A percentile compares a stretch with the other conserved stretches of the same genome.
Evolutionary conservation across 2,113 vertebrate species (phyloP).

Genomic region (Bolborhynchus lineola): DNA sequence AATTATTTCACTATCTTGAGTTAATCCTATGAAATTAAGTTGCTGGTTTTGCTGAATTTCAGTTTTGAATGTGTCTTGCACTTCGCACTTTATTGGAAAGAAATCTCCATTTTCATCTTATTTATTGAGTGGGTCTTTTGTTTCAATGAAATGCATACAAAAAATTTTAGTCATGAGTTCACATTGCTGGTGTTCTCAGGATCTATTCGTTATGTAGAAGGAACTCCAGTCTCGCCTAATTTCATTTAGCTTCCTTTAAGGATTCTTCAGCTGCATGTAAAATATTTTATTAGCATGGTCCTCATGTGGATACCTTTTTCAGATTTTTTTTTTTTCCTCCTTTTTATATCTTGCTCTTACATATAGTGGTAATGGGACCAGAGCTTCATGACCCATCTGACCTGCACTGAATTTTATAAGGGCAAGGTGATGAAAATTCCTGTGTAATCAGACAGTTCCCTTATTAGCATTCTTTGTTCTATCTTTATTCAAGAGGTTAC

Average conservation of each 20-base stretch:
- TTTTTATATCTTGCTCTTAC: background rate
- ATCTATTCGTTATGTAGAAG: background rate
- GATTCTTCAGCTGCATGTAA: background rate
- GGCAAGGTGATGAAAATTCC: slow-evolving; percentile 41
- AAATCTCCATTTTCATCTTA: background rate
- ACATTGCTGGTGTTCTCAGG: background rate
- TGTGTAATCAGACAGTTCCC: background rate
- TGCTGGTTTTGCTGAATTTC: background rate
- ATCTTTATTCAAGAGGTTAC: background rate
- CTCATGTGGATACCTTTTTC: background rate
- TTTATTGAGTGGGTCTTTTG: background rate
- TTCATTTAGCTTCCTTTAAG: background rate
- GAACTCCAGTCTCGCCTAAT: background rate
- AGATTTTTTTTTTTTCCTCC: background rate
- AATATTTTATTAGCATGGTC: background rate
- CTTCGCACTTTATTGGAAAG: background rate
- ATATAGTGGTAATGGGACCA: background rate
- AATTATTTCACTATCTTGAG: background rate
- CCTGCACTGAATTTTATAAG: slow-evolving; percentile 5
- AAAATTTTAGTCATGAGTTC: background rate
- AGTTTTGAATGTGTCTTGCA: background rate
- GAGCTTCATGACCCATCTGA: background rate
- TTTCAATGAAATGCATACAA: background rate
- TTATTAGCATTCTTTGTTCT: slow-evolving; percentile 24
- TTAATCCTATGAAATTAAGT: background rate